Evolutionary conservation across 2,797 vertebrate genomes (phyloP), one percentile per base, ranked within the genome.

Genomic region (Lindbergichthys nudifrons): DNA sequence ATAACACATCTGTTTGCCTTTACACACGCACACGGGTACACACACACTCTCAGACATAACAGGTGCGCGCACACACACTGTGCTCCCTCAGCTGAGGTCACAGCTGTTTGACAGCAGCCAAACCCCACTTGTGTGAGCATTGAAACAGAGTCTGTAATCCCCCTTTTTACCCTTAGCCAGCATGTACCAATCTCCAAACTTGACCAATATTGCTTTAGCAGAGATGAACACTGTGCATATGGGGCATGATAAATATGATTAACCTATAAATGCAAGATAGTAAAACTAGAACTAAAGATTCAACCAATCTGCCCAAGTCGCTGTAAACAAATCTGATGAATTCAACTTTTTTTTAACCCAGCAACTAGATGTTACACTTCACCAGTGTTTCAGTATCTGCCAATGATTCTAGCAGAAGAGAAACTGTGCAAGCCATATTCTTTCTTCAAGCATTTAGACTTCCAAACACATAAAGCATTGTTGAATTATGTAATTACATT

Each of bases 31-130:
- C 5, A 18, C 19, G 62, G 32, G n/a, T 32, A 19, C 16, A 45
- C 9, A 70, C 13, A 67, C 13, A 58, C 48, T 30, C n/a, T 48
- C 3, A 39, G 10, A 6, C 30, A n/a, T 14, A 43, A 43, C 11
- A 43, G 26, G 26, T 26, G 26, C 21, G 43, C 0, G 10, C n/a
- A 15, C 45, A 66, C 2, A 39, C 56, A 67, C 53, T 32, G 18
- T 0, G 1, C 14, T 39, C 19, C 9, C n/a, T 56, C 58, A 75
- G 73, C 65, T 73, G 61, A 80, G 76, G 73, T 79, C 77, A 80
- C 84, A 90, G 86, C 76, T 82, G 87, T 83, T 72, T 79, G 50
- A 88, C 41, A 62, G 68, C 47, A 70, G 70, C 70, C 77, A 79
- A 83, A 79, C 57, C n/a, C 61, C 54, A 76, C 61, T 83, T 65